Conservation (phyloP, 2,888 invertebrate species). For the Petrophora chlorosata region DNA sequence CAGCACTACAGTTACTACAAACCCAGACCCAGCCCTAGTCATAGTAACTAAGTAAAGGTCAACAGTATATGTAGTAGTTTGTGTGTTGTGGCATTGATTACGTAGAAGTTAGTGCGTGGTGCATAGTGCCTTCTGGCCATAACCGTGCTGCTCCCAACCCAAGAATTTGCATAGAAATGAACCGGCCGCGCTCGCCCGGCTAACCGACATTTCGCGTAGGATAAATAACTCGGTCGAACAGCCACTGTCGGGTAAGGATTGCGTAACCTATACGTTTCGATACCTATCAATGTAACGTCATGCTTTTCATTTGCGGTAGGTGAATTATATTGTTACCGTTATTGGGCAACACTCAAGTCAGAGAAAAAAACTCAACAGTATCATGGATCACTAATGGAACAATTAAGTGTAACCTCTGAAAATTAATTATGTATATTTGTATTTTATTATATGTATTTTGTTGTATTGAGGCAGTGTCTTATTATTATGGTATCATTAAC, state of each 20-base stretch:
- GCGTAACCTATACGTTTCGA: too few relatives aligned
- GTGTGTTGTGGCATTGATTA: slow-evolving; percentile 7
- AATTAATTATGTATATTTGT: too few relatives aligned
- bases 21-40: background rate
- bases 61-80: slow-evolving; percentile 6
- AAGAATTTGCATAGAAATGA: slow-evolving; percentile 79
- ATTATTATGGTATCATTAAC: too few relatives aligned
- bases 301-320: too few relatives aligned
- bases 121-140: slow-evolving; percentile 24
- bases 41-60: background rate
- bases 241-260: slow-evolving; percentile 28
- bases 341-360: too few relatives aligned
- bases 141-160: slow-evolving; percentile 22
- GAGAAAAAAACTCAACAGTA: too few relatives aligned
- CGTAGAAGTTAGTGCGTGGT: slow-evolving; percentile 6
- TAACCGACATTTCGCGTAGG: slow-evolving; percentile 72
- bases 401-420: too few relatives aligned
- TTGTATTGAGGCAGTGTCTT: too few relatives aligned
- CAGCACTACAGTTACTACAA: slow-evolving; percentile 9
- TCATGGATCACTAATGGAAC: too few relatives aligned
- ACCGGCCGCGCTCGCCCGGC: slow-evolving; percentile 53
- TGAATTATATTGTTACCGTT: too few relatives aligned
- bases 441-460: too few relatives aligned
- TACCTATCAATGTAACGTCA: too few relatives aligned
- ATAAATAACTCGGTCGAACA: slow-evolving; percentile 61